A percentile compares a stretch with the other conserved stretches of the same genome.
Evolutionary conservation across 2,113 vertebrate genomes (phyloP).

Genomic region (Hiodon alosoides): DNA sequence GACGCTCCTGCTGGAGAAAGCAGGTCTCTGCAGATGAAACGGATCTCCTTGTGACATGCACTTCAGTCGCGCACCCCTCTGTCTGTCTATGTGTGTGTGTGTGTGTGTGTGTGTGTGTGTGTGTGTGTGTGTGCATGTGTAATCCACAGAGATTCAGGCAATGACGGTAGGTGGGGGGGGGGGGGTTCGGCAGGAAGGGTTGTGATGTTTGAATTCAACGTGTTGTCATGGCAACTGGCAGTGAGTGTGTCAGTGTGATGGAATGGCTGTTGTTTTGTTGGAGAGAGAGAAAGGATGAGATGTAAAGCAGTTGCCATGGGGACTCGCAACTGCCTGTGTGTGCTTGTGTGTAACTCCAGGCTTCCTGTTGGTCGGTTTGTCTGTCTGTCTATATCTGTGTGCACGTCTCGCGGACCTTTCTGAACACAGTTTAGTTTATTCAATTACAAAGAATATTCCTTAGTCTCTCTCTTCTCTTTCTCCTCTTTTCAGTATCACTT

Average conservation of each 20-base stretch:
- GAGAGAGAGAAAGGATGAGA: slow-evolving; percentile 27
- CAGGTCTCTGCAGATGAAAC: neutral
- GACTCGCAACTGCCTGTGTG: slow-evolving; percentile 62
- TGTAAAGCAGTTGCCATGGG: slow-evolving; percentile 69
- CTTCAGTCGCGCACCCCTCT: too few relatives aligned
- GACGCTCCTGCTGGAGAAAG: neutral
- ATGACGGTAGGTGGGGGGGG: slow-evolving; percentile 60
- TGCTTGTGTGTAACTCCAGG: slow-evolving; percentile 39
- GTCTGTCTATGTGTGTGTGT: neutral
- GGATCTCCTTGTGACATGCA: neutral
- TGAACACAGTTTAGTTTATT: neutral
- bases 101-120: neutral
- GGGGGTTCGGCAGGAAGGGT: slow-evolving; percentile 68
- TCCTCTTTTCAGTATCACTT: slow-evolving; percentile 32
- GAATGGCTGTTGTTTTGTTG: slow-evolving; percentile 74
- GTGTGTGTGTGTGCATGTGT: slow-evolving; percentile 7
- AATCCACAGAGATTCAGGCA: slow-evolving; percentile 58
- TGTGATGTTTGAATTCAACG: slow-evolving; percentile 72
- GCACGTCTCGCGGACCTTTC: neutral
- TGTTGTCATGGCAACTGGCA: slow-evolving; percentile 73
- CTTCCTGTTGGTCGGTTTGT: neutral
- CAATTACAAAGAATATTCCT: neutral
- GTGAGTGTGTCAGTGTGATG: slow-evolving; percentile 68
- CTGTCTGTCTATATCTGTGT: slow-evolving; percentile 34
- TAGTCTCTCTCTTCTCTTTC: neutral